Evolutionary conservation across 2,113 vertebrate species (phyloP), one percentile per base, ranked within the genome.

Genomic region (Chamaea fasciata): DNA sequence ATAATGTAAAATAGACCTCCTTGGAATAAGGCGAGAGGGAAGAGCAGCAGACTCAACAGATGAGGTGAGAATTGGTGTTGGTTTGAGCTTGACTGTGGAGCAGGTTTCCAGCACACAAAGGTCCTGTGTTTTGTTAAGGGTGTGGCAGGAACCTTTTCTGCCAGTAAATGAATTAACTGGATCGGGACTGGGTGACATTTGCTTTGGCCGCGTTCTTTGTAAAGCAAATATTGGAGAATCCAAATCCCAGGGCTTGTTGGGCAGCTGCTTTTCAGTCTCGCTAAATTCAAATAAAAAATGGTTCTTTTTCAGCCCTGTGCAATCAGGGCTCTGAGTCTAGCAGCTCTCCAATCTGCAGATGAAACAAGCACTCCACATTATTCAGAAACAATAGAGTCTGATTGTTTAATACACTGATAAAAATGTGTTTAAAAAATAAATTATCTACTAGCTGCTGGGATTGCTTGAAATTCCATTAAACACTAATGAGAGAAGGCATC

Each of bases 381-480:
- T 67, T 89, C 69, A 93, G 52, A 94, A 97, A 95, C 77, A 96
- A 75, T 89, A 86, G 77, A 63, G 19, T 68, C 74, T 93, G 41
- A 90, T 95, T 94, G 84, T 95, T 93, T 96, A 89, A 94, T 87
- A 93, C 92, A 89, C 50, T 74, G 92, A 79, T 94, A 97, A 94
- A 71, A 92, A 91, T 90, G 60, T 94, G 75, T 83, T 95, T 94
- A 81, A 96, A 95, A 97, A 95, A 95, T 96, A 94, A 95, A 95
- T 94, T 82, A 89, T 69, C 85, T 89, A 35, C 83, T 80, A 50
- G 68, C 70, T 96, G 69, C 53, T 92, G 65, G 77, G 67, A 89
- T 95, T 93, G 80, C 91, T 95, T 93, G 92, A 97, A 97, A 96
- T 97, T 55, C 85, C 95, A 97, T 96, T 97, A 97, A 97, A 94